Conservation (phyloP, 2,888 invertebrate genomes). For the Chymomyza procnemis region DNA sequence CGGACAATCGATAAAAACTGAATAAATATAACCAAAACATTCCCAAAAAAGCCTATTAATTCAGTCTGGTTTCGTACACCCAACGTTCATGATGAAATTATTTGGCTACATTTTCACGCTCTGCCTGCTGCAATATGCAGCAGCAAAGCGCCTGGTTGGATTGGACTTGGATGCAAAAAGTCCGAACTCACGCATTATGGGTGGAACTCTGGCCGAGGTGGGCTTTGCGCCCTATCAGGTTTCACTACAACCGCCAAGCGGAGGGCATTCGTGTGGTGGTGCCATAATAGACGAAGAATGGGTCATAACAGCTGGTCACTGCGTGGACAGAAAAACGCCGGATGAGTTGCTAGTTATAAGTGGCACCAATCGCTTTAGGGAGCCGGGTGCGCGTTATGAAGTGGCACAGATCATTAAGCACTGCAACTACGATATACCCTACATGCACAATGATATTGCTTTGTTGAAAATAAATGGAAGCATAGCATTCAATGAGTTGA, state of each 20-base stretch:
- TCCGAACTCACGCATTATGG: conserved; percentile 46
- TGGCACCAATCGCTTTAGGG: conserved; percentile 55
- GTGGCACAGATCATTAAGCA: conserved; percentile 47
- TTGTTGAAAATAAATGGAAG: conserved; percentile 81
- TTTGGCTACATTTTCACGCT: conserved; percentile 16
- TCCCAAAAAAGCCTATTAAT: background rate
- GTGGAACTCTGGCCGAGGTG: conserved; percentile 53
- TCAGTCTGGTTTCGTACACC: conserved; percentile 31
- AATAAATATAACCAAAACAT: background rate
- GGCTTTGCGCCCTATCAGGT: conserved; percentile 73
- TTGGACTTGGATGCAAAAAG: background rate
- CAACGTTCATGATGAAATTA: conserved; percentile 40
- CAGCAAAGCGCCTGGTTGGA: conserved; percentile 33
- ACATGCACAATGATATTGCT: conserved; percentile 82
- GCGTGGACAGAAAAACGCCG: conserved; percentile 42
- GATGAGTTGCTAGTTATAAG: conserved; percentile 46
- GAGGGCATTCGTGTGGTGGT: conserved; percentile 70
- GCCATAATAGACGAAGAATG: conserved; percentile 61
- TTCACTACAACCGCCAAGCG: conserved; percentile 58
- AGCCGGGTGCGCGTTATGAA: conserved; percentile 46
- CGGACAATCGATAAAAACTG: background rate
- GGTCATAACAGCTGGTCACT: conserved; percentile 72
- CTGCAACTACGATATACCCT: conserved; percentile 57
- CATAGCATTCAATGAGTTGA: conserved; percentile 79
- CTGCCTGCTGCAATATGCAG: conserved; percentile 25